Conservation (phyloP, 2,113 vertebrate genomes). For the Pitta sordida region DNA sequence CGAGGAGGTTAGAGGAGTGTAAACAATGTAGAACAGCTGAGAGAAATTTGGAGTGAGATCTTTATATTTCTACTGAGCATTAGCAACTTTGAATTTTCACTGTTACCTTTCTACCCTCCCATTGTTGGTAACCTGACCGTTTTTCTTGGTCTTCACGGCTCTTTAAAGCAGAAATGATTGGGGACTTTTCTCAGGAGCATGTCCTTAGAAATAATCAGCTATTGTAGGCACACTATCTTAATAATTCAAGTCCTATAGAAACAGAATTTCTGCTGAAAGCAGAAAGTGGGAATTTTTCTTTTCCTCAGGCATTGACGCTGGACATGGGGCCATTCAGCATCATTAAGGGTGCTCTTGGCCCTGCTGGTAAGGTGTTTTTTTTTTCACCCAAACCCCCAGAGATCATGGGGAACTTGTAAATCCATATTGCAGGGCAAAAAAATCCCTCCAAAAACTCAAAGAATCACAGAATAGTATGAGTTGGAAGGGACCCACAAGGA, state of each 20-base stretch:
- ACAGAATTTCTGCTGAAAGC: no score
- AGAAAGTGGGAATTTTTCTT: neutral
- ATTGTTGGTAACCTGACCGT: neutral
- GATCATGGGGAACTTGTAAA: neutral
- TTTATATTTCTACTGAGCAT: neutral
- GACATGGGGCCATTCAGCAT: neutral
- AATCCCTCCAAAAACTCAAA: no score
- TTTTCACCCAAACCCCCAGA: neutral
- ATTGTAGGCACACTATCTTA: neutral
- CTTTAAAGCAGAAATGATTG: neutral
- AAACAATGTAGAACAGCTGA: neutral
- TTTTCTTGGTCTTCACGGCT: neutral
- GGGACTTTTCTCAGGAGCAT: neutral
- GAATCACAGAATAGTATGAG: no score
- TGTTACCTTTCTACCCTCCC: neutral
- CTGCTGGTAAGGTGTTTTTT: neutral
- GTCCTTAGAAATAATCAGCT: neutral
- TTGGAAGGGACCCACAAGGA: no score
- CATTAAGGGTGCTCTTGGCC: neutral
- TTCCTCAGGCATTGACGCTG: neutral
- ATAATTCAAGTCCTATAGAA: neutral
- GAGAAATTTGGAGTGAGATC: neutral
- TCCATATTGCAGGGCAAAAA: neutral
- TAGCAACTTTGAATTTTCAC: neutral
- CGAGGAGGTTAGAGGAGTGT: neutral